Conservation (phyloP, 2,888 invertebrate genomes). For the Cosmorhoe ocellata region DNA sequence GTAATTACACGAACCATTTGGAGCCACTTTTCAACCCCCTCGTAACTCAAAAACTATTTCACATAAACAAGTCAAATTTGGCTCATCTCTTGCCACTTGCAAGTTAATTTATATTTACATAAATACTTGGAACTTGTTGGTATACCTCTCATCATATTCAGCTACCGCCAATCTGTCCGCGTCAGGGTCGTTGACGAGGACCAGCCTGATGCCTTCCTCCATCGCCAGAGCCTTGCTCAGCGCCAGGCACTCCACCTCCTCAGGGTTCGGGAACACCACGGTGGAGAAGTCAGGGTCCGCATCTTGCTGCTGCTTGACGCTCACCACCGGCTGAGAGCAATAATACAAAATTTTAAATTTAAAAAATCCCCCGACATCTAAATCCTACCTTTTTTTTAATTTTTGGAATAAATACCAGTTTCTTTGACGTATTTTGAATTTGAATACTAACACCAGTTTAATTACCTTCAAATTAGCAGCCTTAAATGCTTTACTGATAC, state of each 20-base stretch:
- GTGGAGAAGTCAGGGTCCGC: conserved; percentile 99
- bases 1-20: too few species aligned
- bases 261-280: conserved; percentile 98
- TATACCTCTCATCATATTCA: conserved; percentile 87
- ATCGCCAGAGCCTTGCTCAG: conserved; percentile 91
- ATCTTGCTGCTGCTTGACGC: conserved; percentile 89
- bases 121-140: too few species aligned
- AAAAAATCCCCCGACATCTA: too few species aligned
- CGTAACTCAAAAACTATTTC: too few species aligned
- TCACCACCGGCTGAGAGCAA: conserved; percentile 80
- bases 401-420: too few species aligned
- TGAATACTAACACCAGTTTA: too few species aligned
- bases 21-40: too few species aligned
- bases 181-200: conserved; percentile 99
- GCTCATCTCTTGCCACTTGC: too few species aligned
- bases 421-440: too few species aligned
- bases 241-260: conserved; percentile 92
- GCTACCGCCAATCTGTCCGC: conserved; percentile 98
- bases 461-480: conserved; percentile 88
- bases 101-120: too few species aligned
- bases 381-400: too few species aligned
- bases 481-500: conserved; percentile 88
- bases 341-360: neutral
- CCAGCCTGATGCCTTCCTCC: conserved; percentile 85
- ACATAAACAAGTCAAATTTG: too few species aligned